A percentile compares a stretch with the other conserved stretches of the same genome.
Evolutionary conservation across 1,140 invertebrate species (phyloP).

Genomic region (Achroia grisella): DNA sequence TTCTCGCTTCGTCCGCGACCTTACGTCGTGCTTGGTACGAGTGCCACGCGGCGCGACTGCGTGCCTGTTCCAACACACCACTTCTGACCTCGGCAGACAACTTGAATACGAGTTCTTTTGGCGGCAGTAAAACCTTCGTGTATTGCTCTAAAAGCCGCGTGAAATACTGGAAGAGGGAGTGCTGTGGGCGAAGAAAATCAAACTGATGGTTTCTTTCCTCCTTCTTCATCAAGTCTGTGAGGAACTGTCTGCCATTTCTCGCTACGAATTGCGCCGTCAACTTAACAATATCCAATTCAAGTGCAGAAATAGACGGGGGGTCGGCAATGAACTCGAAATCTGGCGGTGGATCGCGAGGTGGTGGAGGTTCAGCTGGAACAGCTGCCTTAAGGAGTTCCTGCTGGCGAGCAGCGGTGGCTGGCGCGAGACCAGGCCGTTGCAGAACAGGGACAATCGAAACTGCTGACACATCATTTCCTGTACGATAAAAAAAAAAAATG

Average conservation of each 20-base stretch:
- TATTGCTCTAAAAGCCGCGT: constrained; percentile 99
- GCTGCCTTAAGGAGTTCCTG: constrained; percentile 93
- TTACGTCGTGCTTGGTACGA: constrained; percentile 94
- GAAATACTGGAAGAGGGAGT: constrained; percentile 99
- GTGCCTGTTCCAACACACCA: constrained; percentile 91
- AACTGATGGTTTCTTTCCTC: constrained; percentile 99
- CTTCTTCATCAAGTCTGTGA: constrained; percentile 98
- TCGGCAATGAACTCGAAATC: constrained; percentile 99
- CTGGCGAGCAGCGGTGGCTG: constrained; percentile 87
- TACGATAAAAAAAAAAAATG: too few species aligned
- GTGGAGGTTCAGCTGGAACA: constrained; percentile 85
- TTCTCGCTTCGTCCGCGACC: constrained; percentile 93
- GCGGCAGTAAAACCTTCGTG: constrained; percentile 95
- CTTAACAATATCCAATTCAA: constrained; percentile 98
- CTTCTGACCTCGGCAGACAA: constrained; percentile 86
- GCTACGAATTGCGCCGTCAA: constrained; percentile 99
- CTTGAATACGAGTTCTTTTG: constrained; percentile 90
- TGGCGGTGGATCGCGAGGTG: constrained; percentile 95
- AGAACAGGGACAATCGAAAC: constrained; percentile 17
- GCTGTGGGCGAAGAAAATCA: constrained; percentile 98
- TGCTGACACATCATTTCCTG: constrained; percentile 2
- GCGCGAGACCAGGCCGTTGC: constrained; percentile 73
- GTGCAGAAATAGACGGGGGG: constrained; percentile 98
- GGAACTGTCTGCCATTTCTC: constrained; percentile 96
- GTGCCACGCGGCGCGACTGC: constrained; percentile 96